Percentiles rank a stretch among this genome's conserved stretches.
These are phyloP conservation scores for Notolabrus celidotus DNA, from an alignment of 2,797 vertebrate genomes.

Conservation along the genomic window DNA sequence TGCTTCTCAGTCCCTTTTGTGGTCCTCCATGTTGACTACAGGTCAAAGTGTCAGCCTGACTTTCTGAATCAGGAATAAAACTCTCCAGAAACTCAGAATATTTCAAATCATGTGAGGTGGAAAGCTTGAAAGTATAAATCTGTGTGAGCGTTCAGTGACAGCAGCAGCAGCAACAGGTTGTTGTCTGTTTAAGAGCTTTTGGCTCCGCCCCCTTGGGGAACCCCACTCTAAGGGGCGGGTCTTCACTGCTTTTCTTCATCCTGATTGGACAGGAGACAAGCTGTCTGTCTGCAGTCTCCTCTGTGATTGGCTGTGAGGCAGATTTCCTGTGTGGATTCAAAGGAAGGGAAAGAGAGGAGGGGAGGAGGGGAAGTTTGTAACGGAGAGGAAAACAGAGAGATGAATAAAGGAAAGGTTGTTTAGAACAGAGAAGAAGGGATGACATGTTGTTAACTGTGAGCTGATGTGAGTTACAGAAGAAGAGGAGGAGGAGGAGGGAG, in stretches of 20 bases:
- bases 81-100: no score
- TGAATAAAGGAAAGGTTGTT: not conserved
- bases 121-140: not conserved
- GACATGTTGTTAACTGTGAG: not conserved
- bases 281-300: conserved; percentile 29
- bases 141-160: no score
- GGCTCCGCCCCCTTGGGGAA: conserved; percentile 13
- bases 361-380: conserved; percentile 34
- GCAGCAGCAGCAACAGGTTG: conserved; percentile 16
- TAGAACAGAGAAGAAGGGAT: not conserved
- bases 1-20: no score
- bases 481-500: not conserved
- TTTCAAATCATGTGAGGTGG: not conserved
- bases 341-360: conserved; percentile 56
- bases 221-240: not conserved
- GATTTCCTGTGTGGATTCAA: conserved; percentile 91
- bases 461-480: not conserved
- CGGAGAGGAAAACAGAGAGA: not conserved
- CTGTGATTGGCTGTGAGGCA: conserved; percentile 79
- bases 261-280: conserved; percentile 42
- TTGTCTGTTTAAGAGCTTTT: conserved; percentile 75
- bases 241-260: not conserved
- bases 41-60: no score
- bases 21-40: no score
- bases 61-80: no score